A percentile compares a stretch with the other conserved stretches of the same genome.
These are phyloP conservation scores for Antheraea assamensis DNA, from an alignment of 2,888 invertebrate species.

Conservation along the genomic window DNA sequence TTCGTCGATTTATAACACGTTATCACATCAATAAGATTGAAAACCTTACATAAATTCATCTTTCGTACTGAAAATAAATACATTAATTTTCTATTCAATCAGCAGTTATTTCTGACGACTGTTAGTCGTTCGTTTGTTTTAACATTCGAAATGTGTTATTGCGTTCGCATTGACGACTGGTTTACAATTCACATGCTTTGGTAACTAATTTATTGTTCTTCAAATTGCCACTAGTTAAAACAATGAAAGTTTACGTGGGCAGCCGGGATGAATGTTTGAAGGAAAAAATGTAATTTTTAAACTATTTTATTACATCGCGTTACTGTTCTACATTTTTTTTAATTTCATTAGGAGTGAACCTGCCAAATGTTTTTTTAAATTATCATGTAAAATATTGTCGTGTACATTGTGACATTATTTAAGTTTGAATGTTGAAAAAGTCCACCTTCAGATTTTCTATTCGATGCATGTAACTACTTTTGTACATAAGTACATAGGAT, in stretches of 20 bases:
- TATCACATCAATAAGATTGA: too few relatives aligned
- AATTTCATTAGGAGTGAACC: background rate
- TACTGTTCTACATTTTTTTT: background rate
- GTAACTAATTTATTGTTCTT: conserved; percentile 34
- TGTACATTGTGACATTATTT: background rate
- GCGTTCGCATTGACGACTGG: conserved; percentile 28
- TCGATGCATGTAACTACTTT: too few relatives aligned
- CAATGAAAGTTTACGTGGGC: conserved; percentile 20
- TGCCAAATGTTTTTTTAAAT: conserved; percentile 13
- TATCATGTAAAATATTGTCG: background rate
- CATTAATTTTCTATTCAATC: background rate
- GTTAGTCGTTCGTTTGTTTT: conserved; percentile 30
- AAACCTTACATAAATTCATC: background rate
- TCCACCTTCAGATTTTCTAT: too few relatives aligned
- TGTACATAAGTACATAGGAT: background rate
- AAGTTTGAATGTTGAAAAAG: background rate
- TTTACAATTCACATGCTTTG: conserved; percentile 33
- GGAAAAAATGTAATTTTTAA: conserved; percentile 11
- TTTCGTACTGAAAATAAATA: background rate
- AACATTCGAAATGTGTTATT: conserved; percentile 26
- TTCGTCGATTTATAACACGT: too few relatives aligned
- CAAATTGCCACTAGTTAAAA: conserved; percentile 6
- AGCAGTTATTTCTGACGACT: conserved; percentile 5
- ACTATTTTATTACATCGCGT: conserved; percentile 12
- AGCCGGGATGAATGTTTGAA: background rate